phyloP scores from a whole-genome alignment of 2,888 invertebrate species.

The Trisateles emortualis region DNA sequence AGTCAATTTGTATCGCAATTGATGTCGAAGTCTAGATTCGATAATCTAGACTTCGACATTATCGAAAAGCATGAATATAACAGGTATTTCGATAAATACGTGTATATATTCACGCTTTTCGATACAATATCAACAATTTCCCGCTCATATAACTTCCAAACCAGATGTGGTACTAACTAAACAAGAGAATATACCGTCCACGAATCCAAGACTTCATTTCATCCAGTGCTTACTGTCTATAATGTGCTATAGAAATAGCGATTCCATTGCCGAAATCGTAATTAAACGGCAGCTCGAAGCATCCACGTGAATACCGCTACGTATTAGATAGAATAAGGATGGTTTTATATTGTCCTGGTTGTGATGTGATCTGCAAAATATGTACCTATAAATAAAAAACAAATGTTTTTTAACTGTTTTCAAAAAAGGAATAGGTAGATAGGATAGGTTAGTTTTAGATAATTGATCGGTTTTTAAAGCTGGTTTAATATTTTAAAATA shows the following conservation, averaged over 20 bases:
- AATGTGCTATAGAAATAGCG: slow-evolving; percentile 10
- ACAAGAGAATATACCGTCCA: neutral
- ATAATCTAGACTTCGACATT: too few relatives aligned
- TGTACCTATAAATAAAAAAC: too few relatives aligned
- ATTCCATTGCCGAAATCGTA: slow-evolving; percentile 41
- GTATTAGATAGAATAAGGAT: slow-evolving; percentile 21
- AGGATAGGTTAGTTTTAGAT: too few relatives aligned
- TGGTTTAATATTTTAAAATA: too few relatives aligned
- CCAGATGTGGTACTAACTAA: neutral
- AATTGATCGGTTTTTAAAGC: too few relatives aligned
- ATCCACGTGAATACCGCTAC: slow-evolving; percentile 27
- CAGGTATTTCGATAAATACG: too few relatives aligned
- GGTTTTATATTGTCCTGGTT: slow-evolving; percentile 6
- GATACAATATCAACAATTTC: neutral
- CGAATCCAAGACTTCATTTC: neutral
- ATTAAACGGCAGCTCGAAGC: slow-evolving; percentile 41
- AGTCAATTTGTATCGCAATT: too few relatives aligned
- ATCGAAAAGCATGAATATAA: too few relatives aligned
- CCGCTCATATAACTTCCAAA: neutral
- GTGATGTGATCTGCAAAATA: too few relatives aligned
- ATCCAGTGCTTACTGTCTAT: neutral
- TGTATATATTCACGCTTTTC: neutral
- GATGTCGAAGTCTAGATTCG: too few relatives aligned
- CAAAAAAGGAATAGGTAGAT: too few relatives aligned
- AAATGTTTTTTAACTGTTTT: too few relatives aligned